A percentile compares a stretch with the other conserved stretches of the same genome.
These are phyloP conservation scores for Thaumatotibia leucotreta DNA, from an alignment of 1,140 invertebrate genomes.

Conservation along the genomic window DNA sequence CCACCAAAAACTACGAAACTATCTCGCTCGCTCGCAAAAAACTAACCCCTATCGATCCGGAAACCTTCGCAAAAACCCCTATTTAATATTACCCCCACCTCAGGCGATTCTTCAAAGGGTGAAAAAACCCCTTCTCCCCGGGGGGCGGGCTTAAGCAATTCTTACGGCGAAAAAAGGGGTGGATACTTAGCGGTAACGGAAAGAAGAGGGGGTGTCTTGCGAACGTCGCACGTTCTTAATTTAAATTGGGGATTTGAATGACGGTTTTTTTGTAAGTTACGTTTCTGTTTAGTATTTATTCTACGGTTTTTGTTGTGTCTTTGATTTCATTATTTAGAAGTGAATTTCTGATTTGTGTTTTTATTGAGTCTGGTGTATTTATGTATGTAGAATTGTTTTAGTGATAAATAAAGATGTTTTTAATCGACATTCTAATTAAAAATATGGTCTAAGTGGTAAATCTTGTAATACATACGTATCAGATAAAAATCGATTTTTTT, in stretches of 20 bases:
- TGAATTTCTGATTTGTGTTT: neutral
- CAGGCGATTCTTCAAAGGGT: conserved; percentile 74
- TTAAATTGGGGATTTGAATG: neutral
- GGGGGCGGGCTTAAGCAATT: conserved; percentile 57
- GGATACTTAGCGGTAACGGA: conserved; percentile 62
- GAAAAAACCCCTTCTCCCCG: conserved; percentile 60
- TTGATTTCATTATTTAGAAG: neutral
- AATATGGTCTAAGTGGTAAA: too few relatives aligned
- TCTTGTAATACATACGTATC: too few relatives aligned
- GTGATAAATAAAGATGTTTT: too few relatives aligned
- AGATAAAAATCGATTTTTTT: too few relatives aligned
- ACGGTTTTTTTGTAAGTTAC: too few relatives aligned
- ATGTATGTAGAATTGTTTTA: neutral
- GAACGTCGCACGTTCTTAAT: conserved; percentile 8
- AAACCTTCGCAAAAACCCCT: conserved; percentile 32
- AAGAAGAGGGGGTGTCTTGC: conserved; percentile 49
- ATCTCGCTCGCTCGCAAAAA: conserved; percentile 34
- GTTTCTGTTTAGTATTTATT: too few relatives aligned
- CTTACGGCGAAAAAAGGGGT: conserved; percentile 73
- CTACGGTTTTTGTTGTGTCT: conserved; percentile 15
- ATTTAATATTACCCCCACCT: conserved; percentile 28
- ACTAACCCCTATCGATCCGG: conserved; percentile 22
- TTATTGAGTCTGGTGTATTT: neutral
- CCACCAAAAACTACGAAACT: neutral
- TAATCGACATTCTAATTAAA: too few relatives aligned